Percentiles rank a stretch among this genome's conserved stretches.
Evolutionary conservation across 2,113 vertebrate genomes (phyloP).

Genomic region (Pipra filicauda): DNA sequence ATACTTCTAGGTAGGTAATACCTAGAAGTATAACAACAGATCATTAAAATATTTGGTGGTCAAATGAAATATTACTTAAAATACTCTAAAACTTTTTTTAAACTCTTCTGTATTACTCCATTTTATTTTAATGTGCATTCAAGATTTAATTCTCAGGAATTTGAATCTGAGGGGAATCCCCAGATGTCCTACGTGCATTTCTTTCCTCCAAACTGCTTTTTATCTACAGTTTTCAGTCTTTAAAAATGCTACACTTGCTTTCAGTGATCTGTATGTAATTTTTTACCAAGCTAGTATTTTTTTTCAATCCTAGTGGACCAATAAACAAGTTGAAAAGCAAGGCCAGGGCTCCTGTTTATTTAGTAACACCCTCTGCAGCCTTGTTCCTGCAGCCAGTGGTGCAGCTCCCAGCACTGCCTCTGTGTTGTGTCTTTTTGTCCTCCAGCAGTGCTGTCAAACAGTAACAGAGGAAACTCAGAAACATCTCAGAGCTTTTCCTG

Average conservation of each 20-base stretch:
- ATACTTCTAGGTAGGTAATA: not conserved
- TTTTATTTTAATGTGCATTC: not conserved
- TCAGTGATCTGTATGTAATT: not conserved
- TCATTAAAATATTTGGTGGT: not conserved
- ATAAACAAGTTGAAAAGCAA: not conserved
- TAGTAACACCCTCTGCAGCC: not conserved
- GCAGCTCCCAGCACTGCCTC: not conserved
- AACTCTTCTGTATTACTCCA: not conserved
- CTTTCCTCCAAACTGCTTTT: not conserved
- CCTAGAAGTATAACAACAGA: not conserved
- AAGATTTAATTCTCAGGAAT: not conserved
- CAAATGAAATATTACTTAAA: not conserved
- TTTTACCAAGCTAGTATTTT: not conserved
- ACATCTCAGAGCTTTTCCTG: not conserved
- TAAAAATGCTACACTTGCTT: not conserved
- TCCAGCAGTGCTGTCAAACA: not conserved
- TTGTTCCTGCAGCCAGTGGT: not conserved
- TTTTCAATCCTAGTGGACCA: not conserved
- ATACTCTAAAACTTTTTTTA: not conserved
- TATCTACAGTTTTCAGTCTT: not conserved
- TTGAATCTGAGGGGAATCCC: not conserved
- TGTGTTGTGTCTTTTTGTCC: not conserved
- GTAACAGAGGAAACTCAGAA: not conserved
- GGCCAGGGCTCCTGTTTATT: not conserved
- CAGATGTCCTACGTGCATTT: accelerated